These are phyloP conservation scores for Aurelia coerulea DNA, from an alignment of 30 jellyfish, hydroid and myxozoan genomes.

Conservation along the genomic window DNA sequence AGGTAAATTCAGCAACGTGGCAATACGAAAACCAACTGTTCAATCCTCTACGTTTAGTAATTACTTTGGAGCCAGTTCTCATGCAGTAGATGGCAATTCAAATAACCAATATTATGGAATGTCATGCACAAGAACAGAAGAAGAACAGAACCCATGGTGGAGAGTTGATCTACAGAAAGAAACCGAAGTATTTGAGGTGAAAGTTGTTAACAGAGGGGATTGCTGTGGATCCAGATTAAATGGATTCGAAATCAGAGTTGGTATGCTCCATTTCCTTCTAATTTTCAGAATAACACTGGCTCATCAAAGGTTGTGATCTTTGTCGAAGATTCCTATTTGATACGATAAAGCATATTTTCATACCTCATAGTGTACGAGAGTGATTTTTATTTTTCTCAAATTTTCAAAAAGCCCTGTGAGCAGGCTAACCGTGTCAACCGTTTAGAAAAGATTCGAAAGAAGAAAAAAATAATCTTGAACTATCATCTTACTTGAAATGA, in stretches of 20 bases:
- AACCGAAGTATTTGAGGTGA: conserved; percentile 20
- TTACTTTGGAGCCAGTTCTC: conserved; percentile 15
- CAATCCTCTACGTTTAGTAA: conserved; percentile 32
- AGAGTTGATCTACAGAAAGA: conserved; percentile 32
- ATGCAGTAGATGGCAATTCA: conserved; percentile 43
- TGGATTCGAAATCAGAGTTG: conserved; percentile 41
- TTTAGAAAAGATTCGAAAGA: no score
- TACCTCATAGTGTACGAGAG: no score
- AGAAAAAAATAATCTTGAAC: no score
- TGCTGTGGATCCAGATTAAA: conserved; percentile 16
- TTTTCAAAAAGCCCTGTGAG: no score
- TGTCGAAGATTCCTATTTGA: no score
- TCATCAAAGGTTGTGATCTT: no score
- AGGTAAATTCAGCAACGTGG: conserved; percentile 29
- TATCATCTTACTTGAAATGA: no score
- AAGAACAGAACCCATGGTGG: conserved; percentile 43
- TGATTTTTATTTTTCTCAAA: no score
- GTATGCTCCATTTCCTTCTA: background rate
- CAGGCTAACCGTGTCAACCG: no score
- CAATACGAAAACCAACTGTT: conserved; percentile 10
- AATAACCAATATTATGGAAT: background rate
- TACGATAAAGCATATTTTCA: no score
- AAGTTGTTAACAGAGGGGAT: conserved; percentile 22
- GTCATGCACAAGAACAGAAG: conserved; percentile 27
- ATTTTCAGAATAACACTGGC: no score